phyloP scores from a whole-genome alignment of 2,888 invertebrate genomes.

The Eupithecia subumbrata region DNA sequence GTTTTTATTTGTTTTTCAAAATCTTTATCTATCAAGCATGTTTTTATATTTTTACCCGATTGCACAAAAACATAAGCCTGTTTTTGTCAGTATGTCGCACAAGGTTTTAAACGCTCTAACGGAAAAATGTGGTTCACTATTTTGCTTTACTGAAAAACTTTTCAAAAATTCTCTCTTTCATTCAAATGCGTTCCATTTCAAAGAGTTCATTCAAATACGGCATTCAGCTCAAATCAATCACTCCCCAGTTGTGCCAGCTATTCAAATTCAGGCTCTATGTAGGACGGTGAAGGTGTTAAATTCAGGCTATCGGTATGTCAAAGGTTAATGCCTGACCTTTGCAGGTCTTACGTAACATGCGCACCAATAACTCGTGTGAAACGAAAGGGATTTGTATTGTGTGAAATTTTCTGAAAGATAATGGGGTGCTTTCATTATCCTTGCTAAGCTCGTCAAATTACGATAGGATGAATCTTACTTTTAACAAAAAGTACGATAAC shows the following conservation, averaged over 20 bases:
- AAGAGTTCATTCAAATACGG: conserved; percentile 2
- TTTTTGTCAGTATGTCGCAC: neutral
- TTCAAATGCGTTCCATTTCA: neutral
- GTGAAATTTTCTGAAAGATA: conserved; percentile 18
- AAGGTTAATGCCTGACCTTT: conserved; percentile 43
- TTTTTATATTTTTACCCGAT: neutral
- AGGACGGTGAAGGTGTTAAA: neutral
- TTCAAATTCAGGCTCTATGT: conserved; percentile 1
- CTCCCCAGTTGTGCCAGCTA: neutral
- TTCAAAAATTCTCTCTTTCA: neutral
- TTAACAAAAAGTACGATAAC: neutral
- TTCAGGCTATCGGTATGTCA: conserved; percentile 14
- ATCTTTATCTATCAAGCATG: neutral
- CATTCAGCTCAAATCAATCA: neutral
- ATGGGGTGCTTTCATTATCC: neutral
- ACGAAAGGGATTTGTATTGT: neutral
- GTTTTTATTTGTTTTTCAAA: neutral
- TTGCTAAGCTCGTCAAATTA: neutral
- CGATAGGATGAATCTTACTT: neutral
- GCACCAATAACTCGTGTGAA: conserved; percentile 28
- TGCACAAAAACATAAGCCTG: neutral
- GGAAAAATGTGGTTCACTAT: neutral
- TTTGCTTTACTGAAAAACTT: neutral
- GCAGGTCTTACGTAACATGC: conserved; percentile 43
- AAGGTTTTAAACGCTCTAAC: neutral